Base-by-base conservation (phyloP, 2,113 vertebrate genomes). In the Rhegmatorhina hoffmannsi region DNA sequence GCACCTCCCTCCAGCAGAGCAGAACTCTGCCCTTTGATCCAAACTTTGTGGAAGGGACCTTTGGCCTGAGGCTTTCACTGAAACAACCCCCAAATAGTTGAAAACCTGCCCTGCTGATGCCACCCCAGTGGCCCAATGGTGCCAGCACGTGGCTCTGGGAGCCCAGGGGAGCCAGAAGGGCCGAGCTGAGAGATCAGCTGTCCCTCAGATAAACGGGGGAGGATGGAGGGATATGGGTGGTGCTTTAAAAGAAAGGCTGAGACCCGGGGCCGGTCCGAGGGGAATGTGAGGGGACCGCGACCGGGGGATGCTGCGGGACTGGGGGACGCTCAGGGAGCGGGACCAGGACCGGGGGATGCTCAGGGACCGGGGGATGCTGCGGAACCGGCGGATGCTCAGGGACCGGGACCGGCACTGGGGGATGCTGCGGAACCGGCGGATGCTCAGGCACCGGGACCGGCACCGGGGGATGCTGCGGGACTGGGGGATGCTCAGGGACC, bases 161-260 rank as follows among this genome's bases (percentile, higher is more conserved):
- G 24, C 31, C 67, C 73, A 44, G 58, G 18, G 31, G 60, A 38
- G 15, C 16, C 34, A 9, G 52, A 5, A 34, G 0, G 9, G 7
- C 15, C 28, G 34, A 36, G 59, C 24, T 23, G 11, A 49, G 26
- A 18, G n/a, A 6, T 2, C 3, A 0, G 1, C 0, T 8, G 16
- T 6, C 21, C 7, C 1, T 9, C 8, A 6, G 36, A 36, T 18
- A 50, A 62, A 49, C 3, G 7, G 16, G 7, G 16, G 0, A 2
- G 36, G 5, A 17, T 2, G 20, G 1, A 9, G 31, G 2, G n/a
- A 4, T 5, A 31, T 20, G 34, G 18, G 14, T 0, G 50, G 7
- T 0, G 4, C 4, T 20, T 19, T 6, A 10, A 44, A 46, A 43
- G 23, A 18, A 43, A 59, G 0, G 55, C 12, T 3, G 14, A 2